Base-by-base conservation (phyloP, 2,888 invertebrate species). In the Dinocampus coccinellae region DNA sequence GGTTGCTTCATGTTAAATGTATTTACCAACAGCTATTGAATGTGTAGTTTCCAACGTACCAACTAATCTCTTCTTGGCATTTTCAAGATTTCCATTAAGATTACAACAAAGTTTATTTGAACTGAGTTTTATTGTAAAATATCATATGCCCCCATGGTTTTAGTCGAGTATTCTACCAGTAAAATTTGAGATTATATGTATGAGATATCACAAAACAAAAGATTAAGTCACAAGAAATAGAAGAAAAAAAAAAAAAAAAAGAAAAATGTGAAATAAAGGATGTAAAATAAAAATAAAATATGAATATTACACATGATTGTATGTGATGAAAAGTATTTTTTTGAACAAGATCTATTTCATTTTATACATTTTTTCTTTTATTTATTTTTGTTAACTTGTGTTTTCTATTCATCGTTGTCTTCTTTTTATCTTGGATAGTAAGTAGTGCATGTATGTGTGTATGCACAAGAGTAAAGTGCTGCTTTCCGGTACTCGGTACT, bases 401-500 rank as follows among this genome's bases (percentile, higher is more conserved):
- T 52, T 60, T 33, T 39, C 36, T 39, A 34, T 16, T 11, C 34
- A 29, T 63, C 53, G 47, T 47, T 20, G 63, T 63, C 36, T 62
- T 3, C 52, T 39, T 42, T 33, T 29, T 39, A 47, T 26, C 52
- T 33, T 4, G 33, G 20, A 33, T 64, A 16, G 36, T 26, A 47
- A 52, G 66, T 69, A 55, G 66, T 24, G 47, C 7, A 47, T 47
- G 16, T 7, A 6, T 47, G 16, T 47, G 20, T 47, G 3, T 47
- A 16, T 60, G 58, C 47, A 47, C 57, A 16, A 60, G n/a, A 62
- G 68, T 24, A 63, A 72, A 72, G 73, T 69, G 70, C 47, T 26
- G 16, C 75, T 70, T 72, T 67, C 57, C 55, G 42, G 52, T 72
- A 20, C 47, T 47, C 66, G 72, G 61, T 68, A 72, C 60, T 69